These are phyloP conservation scores for Gymnogyps californianus DNA, from an alignment of 2,113 vertebrate species.

Conservation along the genomic window DNA sequence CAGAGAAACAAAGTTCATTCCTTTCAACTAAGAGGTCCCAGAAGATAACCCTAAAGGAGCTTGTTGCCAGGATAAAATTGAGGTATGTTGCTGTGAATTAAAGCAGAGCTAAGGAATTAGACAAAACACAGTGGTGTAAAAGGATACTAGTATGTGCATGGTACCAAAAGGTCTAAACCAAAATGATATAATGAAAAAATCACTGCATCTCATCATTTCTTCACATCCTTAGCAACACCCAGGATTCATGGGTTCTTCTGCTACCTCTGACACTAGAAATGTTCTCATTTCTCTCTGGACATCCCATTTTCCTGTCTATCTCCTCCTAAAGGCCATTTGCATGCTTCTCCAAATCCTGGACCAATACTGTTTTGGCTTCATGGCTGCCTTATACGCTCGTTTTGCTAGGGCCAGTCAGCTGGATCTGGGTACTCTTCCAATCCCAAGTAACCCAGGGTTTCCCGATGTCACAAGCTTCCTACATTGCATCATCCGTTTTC, in stretches of 20 bases:
- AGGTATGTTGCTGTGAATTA: not conserved
- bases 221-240: not conserved
- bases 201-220: not conserved
- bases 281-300: not conserved
- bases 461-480: not conserved
- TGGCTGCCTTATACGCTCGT: accelerated
- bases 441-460: not conserved
- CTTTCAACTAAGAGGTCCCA: not conserved
- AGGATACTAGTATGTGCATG: accelerated
- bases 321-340: not conserved
- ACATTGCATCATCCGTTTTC: not conserved
- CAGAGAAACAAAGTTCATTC: not conserved
- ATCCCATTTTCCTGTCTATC: not conserved
- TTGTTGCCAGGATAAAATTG: not conserved
- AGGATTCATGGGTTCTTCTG: not conserved
- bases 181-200: not conserved
- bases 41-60: not conserved
- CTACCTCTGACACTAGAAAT: not conserved
- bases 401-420: not conserved
- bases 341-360: not conserved
- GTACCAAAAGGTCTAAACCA: not conserved
- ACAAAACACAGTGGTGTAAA: not conserved
- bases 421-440: not conserved
- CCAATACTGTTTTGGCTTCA: not conserved
- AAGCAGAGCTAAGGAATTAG: not conserved